Base-by-base conservation (phyloP, 64 coral and sea anemone species). In the Actinia tenebrosa region DNA sequence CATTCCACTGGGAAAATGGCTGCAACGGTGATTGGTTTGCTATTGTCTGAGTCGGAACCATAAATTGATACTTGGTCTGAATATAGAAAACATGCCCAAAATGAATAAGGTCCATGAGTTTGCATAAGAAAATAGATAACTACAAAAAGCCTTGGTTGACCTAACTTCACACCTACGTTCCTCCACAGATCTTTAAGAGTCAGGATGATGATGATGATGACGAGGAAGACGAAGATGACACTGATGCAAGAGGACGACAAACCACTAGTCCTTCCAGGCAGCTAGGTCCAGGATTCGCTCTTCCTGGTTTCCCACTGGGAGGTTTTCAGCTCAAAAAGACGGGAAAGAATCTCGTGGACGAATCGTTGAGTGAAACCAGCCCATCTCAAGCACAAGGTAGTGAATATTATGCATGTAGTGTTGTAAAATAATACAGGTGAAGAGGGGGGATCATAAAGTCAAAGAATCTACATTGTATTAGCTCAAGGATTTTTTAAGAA, bases 291-390 rank as follows among this genome's bases (percentile, higher is more conserved):
- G 94, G 91, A 13, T 17, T 91, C 64, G 43, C 86, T 88, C 53
- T 90, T 96, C 94, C 94, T 18, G 77, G 75, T n/a, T 90, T 96
- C 15, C 94, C 94, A 10, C 16, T 80, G 30, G 94, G 91, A 54
- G 94, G 94, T 16, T 96, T 96, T 66, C 93, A 96, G 61, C 88
- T 96, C 45, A 89, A 89, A 54, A 68, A 88, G 43, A 96, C 94
- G 27, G 94, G 94, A 25, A 92, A 45, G 89, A 93, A 93, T 50
- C 86, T 96, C 11, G 89, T 89, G 47, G 91, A 93, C 10, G 91
- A 90, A 50, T 53, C 79, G 1, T n/a, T 45, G 53, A 45, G 44
- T 9, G 79, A 81, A 47, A 2, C 79, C 15, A 53, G 50, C 27
- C 44, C 79, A 17, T 81, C 79, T 16, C 79, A 45, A 50, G 44